Percentiles rank a stretch among this genome's conserved stretches.
Conservation (phyloP, 2,888 invertebrate genomes). For the Xanthia icteritia region DNA sequence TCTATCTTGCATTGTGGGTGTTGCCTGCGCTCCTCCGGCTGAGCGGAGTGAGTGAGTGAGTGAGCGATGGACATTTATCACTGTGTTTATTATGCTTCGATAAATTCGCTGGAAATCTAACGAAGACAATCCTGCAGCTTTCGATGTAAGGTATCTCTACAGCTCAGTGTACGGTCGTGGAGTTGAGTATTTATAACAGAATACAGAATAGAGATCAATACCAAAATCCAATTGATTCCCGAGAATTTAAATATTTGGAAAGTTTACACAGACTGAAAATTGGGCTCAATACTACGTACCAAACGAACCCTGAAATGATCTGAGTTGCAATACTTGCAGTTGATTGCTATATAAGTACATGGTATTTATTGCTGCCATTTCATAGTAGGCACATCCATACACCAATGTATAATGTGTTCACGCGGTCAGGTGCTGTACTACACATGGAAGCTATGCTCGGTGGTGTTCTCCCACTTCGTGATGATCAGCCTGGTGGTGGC, state of each 20-base stretch:
- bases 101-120: neutral
- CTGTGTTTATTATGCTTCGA: neutral
- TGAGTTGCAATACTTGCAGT: neutral
- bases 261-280: neutral
- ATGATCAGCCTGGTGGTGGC: slow-evolving; percentile 96
- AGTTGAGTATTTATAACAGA: neutral
- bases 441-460: slow-evolving; percentile 95
- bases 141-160: neutral
- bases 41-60: neutral
- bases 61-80: neutral
- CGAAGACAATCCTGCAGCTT: neutral
- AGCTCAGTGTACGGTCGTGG: neutral
- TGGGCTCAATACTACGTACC: neutral
- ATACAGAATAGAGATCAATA: neutral
- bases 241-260: neutral
- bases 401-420: neutral
- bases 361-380: neutral
- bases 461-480: slow-evolving; percentile 96
- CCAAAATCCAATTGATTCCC: neutral
- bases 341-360: neutral
- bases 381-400: neutral
- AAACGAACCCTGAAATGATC: neutral
- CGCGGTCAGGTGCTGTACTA: slow-evolving; percentile 90
- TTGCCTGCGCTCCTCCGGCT: neutral
- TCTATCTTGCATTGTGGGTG: neutral